Conservation (phyloP, 2,113 vertebrate genomes). For the Sinosuthora webbiana region DNA sequence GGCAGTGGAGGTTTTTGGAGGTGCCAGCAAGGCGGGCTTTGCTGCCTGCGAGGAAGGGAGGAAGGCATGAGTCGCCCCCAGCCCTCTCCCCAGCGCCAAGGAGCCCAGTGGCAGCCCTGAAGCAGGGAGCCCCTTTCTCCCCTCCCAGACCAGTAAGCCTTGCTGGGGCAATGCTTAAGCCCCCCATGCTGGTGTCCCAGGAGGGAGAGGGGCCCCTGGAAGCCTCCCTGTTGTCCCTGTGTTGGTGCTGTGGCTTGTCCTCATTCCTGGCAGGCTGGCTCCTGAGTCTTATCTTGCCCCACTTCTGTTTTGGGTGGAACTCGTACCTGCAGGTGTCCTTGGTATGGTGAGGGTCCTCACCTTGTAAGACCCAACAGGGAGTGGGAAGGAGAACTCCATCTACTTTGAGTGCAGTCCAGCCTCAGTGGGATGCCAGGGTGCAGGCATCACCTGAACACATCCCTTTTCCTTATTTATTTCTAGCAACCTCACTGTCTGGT, state of each 20-base stretch:
- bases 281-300: neutral
- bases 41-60: conserved; percentile 82
- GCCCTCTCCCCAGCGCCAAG: neutral
- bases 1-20: conserved; percentile 88
- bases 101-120: neutral
- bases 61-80: conserved; percentile 75
- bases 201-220: neutral
- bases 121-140: neutral
- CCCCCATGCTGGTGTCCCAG: rapidly evolving
- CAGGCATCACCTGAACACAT: neutral
- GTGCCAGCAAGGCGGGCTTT: conserved; percentile 83
- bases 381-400: neutral
- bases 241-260: neutral
- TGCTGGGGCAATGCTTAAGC: neutral
- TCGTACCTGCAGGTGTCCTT: neutral
- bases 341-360: neutral
- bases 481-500: neutral
- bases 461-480: neutral
- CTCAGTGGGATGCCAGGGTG: neutral
- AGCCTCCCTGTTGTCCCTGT: neutral
- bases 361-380: neutral
- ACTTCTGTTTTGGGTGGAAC: neutral
- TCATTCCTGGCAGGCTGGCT: neutral
- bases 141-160: neutral
- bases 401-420: neutral